These are phyloP conservation scores for Omphaloscelis lunosa DNA, from an alignment of 2,888 invertebrate species.

Conservation along the genomic window DNA sequence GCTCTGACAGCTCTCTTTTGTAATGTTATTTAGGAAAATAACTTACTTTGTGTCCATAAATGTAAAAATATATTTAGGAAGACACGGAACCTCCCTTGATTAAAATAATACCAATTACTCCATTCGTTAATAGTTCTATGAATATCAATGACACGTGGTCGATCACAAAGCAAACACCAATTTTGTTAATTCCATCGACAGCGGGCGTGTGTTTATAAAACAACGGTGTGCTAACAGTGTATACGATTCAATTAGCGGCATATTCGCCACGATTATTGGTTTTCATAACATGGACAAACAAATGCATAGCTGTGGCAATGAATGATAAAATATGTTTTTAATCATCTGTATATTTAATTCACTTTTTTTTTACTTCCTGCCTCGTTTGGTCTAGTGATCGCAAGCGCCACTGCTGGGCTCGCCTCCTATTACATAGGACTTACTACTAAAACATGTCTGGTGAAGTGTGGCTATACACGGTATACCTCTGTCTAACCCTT, in stretches of 20 bases:
- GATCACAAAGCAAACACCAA: constrained; percentile 64
- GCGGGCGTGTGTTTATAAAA: constrained; percentile 52
- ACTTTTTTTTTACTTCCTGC: too few species aligned
- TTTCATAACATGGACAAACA: constrained; percentile 36
- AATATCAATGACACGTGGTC: constrained; percentile 41
- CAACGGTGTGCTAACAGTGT: constrained; percentile 42
- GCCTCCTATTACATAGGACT: too few species aligned
- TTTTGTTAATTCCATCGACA: constrained; percentile 64
- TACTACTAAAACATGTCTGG: too few species aligned
- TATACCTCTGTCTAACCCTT: too few species aligned
- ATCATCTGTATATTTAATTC: neutral
- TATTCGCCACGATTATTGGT: constrained; percentile 55
- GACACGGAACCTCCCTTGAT: neutral
- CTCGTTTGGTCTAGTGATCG: too few species aligned
- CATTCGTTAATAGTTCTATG: constrained; percentile 45
- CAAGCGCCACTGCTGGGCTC: too few species aligned
- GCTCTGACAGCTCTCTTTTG: too few species aligned
- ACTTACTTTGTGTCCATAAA: neutral
- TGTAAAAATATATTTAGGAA: neutral
- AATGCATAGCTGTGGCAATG: constrained; percentile 3
- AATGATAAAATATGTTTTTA: neutral
- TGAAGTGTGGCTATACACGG: too few species aligned
- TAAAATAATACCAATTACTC: constrained; percentile 22
- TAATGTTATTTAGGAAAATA: too few species aligned
- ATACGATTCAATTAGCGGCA: constrained; percentile 64